Evolutionary conservation across 2,113 vertebrate genomes (phyloP), one percentile per base, ranked within the genome.

Genomic region (Himantopus leucocephalus): DNA sequence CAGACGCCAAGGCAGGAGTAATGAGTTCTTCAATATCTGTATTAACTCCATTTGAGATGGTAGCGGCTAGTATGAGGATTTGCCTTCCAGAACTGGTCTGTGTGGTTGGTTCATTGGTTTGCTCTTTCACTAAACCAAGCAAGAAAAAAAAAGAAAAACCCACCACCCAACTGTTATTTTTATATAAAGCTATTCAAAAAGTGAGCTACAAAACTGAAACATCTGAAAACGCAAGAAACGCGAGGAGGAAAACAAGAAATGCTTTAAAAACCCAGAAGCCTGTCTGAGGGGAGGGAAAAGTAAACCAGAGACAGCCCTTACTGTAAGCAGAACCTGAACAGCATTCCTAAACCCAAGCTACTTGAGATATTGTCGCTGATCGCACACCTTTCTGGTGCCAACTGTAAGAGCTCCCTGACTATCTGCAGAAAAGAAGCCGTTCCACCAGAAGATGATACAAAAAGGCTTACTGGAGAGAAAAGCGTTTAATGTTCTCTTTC

Each of bases 11-110:
- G 9, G 47, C 48, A 90, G 30, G 43, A 59, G 10, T 5, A 37
- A 41, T 0, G 9, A 45, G 13, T 18, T 5, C 60, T 59, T 50
- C 37, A 27, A 0, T 34, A 16, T 5, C n/a, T 24, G 0, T 7
- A 11, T 27, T 18, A n/a, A 9, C 22, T 45, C 23, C 4, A 2
- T 34, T 7, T 0, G 1, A 68, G 26, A 12, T 4, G 58, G 67
- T 6, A 55, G 39, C 55, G 41, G 35, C 23, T 19, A 2, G 12
- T 8, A 18, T 1, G 12, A 89, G 26, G 29, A 37, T 32, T 19
- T 66, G 60, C 21, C 3, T 71, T 78, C 35, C 45, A 70, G 8
- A 85, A 27, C 8, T 16, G 4, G 5, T 66, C 22, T 16, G 0
- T 3, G 13, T 1, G 6, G 14, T 8, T 88, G 12, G 20, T 30